Base-by-base conservation (phyloP, 2,797 vertebrate genomes). In the Xiphophorus birchmanni region DNA sequence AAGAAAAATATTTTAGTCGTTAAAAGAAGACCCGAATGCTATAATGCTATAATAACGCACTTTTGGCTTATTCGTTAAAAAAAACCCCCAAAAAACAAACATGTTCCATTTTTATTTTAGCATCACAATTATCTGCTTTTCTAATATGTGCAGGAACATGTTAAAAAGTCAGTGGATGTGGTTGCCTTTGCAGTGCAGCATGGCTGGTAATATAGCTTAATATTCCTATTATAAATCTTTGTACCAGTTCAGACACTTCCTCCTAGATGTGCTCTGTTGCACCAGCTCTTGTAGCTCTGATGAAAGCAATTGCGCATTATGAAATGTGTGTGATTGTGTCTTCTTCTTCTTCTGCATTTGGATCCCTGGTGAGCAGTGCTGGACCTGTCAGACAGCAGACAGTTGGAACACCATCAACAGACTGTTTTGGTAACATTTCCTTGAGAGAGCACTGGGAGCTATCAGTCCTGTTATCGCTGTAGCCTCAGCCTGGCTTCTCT, bases 351-450 rank as follows among this genome's bases (percentile, higher is more conserved):
- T 74, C 23, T 37, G 56, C 13, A 1, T 86, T 77, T 79, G 32
- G 73, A 80, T 86, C 74, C 76, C 47, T 4, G 4, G 50, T 0
- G 18, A 77, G 50, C 65, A 44, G 45, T 71, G 78, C 71, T 88
- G 80, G 71, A 73, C 58, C 75, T 71, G 67, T 86, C 83, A 85
- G 69, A 84, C 83, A 85, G 75, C 29, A 89, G 81, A 90, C 83
- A 74, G 50, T 81, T 88, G 89, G 89, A 91, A 65, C 52, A 74
- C 60, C 60, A 87, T 91, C 84, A 88, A 83, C 48, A 87, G 74
- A 69, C 74, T 82, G 60, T 87, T 90, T 90, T 77, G 74, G 81
- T 90, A 78, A 84, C 12, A 73, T 84, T 86, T 73, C 80, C 87
- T 91, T 91, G 87, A 83, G 78, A 87, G 80, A 84, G 82, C 77